Conservation (phyloP, 2,888 invertebrate species). For the Eupithecia abbreviata region DNA sequence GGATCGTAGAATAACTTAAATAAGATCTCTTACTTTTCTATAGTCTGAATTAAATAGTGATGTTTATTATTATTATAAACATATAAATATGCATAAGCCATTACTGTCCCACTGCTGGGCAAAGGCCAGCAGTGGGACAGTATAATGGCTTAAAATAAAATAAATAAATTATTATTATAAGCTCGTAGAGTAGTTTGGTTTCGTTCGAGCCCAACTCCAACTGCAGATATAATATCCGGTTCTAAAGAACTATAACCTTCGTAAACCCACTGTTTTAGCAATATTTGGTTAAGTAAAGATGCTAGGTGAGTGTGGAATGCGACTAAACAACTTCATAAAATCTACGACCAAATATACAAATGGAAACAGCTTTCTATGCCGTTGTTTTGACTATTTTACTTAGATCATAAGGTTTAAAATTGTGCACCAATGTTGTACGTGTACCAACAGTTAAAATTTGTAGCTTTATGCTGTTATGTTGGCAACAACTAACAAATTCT, state of each 20-base stretch:
- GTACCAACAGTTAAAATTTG: background rate
- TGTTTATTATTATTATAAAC: too few relatives aligned
- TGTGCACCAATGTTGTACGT: background rate
- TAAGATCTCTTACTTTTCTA: too few relatives aligned
- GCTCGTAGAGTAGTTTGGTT: background rate
- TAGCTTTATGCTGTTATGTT: background rate
- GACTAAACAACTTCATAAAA: conserved; percentile 3
- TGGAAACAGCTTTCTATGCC: background rate
- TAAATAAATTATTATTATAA: too few relatives aligned
- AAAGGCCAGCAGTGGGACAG: too few relatives aligned
- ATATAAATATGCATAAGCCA: too few relatives aligned
- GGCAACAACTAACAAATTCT: background rate
- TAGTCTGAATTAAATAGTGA: too few relatives aligned
- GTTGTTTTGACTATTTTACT: conserved; percentile 1
- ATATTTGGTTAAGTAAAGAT: background rate
- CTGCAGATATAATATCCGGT: background rate
- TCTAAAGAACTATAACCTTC: background rate
- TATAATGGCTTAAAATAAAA: too few relatives aligned
- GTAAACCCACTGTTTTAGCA: background rate
- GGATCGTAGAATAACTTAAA: too few relatives aligned
- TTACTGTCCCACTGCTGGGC: too few relatives aligned
- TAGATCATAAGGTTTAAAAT: background rate
- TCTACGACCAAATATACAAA: background rate
- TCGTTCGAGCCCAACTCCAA: conserved; percentile 20
- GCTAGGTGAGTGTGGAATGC: conserved; percentile 3